phyloP scores from a whole-genome alignment of 2,113 vertebrate species.

The Coryphaenoides rupestris region DNA sequence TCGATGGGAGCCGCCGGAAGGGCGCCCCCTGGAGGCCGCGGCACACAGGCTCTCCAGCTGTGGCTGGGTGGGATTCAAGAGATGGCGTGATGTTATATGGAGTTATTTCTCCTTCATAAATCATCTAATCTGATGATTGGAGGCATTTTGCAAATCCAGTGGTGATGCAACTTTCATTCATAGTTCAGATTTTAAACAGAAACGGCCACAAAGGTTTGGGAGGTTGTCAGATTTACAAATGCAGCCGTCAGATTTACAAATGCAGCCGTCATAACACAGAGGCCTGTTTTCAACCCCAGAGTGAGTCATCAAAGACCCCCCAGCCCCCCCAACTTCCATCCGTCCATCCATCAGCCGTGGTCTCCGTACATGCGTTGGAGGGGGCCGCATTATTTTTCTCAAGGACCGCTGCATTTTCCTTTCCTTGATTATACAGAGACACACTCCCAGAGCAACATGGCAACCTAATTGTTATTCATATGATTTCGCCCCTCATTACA shows the following conservation, averaged over 20 bases:
- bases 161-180: too few species aligned
- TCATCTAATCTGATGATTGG: too few species aligned
- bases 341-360: not conserved
- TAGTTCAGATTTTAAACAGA: too few species aligned
- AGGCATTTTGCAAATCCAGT: too few species aligned
- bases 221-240: too few species aligned
- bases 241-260: too few species aligned
- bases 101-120: too few species aligned
- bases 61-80: conserved; percentile 45
- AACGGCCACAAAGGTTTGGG: too few species aligned
- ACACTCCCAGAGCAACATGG: conserved; percentile 29
- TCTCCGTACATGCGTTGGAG: not conserved
- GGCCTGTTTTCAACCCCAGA: not conserved
- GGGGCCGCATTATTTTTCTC: not conserved
- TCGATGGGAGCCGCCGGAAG: conserved; percentile 59
- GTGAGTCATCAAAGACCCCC: not conserved
- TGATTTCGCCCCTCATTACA: conserved; percentile 45
- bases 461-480: conserved; percentile 42
- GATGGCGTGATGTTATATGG: too few species aligned
- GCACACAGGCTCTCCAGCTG: conserved; percentile 69
- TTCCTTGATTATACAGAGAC: conserved; percentile 24
- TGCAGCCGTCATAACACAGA: too few species aligned
- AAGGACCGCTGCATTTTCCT: conserved; percentile 13
- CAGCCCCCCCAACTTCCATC: not conserved
- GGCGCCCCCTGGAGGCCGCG: conserved; percentile 59